Base-by-base conservation (phyloP, 2,888 invertebrate genomes). In the Gastracanthus pulcherrimus region DNA sequence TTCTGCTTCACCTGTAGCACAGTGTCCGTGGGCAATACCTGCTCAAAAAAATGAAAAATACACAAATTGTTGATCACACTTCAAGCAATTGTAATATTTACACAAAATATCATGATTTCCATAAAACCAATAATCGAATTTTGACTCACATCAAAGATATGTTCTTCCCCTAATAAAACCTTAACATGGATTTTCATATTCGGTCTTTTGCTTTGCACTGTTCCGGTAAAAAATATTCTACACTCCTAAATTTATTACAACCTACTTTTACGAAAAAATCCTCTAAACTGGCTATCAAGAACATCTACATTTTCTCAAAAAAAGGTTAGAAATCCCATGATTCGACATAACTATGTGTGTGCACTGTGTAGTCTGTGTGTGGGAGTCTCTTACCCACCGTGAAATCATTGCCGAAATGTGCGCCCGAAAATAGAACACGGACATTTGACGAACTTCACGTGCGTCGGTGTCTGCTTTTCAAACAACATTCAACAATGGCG, bases 171-270 rank as follows among this genome's bases (percentile, higher is more conserved):
- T 91, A 95, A 94, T 55, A 96, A 91, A 87, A 95, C 94, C 92
- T 96, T 96, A 74, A 96, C 93, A 86, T 92, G 94, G 84, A 96
- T 92, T 92, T 95, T 95, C 96, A 96, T 96, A 71, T 80, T 83
- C 31, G 71, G 13, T 70, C 38, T 51, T 38, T 62, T 64, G 13
- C 41, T 16, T 76, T 51, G 41, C 67, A 76, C 71, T 75, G 60
- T 64, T 66, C 26, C 3, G 11, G 19, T 69, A 41, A 79, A 79
- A 3, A 58, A 82, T n/a, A 62, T 45, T 23, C 11, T 64, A 69
- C 23, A n/a, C n/a, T n/a, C n/a, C n/a, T n/a, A n/a, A n/a, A n/a
- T n/a, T 38, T 3, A 55, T 74, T 69, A 74, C 71, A 76, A 41
- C 26, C 26, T 66, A 76, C 31, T 60, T 2, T 36, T 70, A 78